Base-by-base conservation (phyloP, 1,140 invertebrate genomes). In the Chrysomallon squamiferum region DNA sequence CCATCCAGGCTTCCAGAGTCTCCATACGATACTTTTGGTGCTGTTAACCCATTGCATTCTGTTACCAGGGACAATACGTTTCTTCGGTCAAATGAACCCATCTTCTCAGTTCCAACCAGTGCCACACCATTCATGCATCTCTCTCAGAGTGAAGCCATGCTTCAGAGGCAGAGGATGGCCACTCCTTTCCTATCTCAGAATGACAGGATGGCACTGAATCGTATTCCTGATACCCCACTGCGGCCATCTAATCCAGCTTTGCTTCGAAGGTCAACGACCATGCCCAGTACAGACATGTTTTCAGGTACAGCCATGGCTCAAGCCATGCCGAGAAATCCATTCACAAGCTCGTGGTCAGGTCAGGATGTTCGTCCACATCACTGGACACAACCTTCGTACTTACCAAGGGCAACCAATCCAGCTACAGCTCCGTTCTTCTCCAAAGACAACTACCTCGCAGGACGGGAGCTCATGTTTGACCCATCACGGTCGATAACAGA, bases 401-500 rank as follows among this genome's bases (percentile, higher is more conserved):
- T 82, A 33, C 74, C 76, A 63, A 65, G 74, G 3, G 35, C 69
- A 75, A 65, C 67, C 43, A 54, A 67, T 22, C 20, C 67, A 20
- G 68, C 69, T 18, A 68, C 76, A 22, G 59, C 75, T 32, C 68
- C 79, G 13, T 71, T 78, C 22, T 72, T 82, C 41, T 73, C 71
- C 33, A 82, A 80, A 61, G 80, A 80, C 32, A 75, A 74, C 50
- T 82, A 82, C 65, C 73, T 80, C 58, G 43, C 77, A 11, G 68
- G 78, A 4, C 68, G 80, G 13, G 80, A 82, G 4, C 80, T 82
- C 56, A 80, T 81, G 79, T 82, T 82, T 69, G 80, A 82, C 59
- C 73, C 77, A 20, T 78, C 80, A 7, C 64, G 75, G 20, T 54
- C 73, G 9, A 54, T 38, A 38, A 60, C 78, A 18, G 80, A 82